Conservation (phyloP, 2,888 invertebrate genomes). For the Syrista parreyssii region DNA sequence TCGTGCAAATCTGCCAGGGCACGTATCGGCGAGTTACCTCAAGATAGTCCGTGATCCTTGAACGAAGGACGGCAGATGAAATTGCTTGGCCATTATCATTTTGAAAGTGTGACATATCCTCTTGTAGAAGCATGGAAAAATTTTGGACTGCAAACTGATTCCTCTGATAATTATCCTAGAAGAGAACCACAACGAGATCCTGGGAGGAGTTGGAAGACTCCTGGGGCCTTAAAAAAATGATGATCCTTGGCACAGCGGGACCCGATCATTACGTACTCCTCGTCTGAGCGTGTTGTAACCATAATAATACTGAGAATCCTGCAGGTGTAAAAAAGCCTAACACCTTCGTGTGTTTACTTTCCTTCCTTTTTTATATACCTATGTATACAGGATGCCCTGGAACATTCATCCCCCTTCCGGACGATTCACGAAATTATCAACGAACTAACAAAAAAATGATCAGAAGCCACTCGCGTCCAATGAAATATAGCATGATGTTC, state of each 20-base stretch:
- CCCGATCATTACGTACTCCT: background rate
- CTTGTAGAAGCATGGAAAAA: too few species aligned
- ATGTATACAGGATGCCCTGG: too few species aligned
- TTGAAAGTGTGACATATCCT: too few species aligned
- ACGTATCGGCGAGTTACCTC: background rate
- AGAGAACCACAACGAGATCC: too few species aligned
- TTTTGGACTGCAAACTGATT: too few species aligned
- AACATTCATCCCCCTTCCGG: background rate
- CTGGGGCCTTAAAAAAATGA: background rate
- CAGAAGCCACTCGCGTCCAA: conserved; percentile 1
- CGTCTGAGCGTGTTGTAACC: background rate
- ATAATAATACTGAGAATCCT: background rate
- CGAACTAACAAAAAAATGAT: background rate
- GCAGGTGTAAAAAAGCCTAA: background rate
- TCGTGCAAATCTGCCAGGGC: background rate
- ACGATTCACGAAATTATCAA: background rate
- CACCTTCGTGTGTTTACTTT: background rate
- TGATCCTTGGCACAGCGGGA: background rate
- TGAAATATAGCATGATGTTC: conserved; percentile 13
- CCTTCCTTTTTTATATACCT: background rate
- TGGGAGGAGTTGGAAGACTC: background rate
- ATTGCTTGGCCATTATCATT: too few species aligned
- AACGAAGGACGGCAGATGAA: too few species aligned
- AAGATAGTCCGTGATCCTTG: too few species aligned
- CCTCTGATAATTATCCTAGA: too few species aligned